A percentile compares a stretch with the other conserved stretches of the same genome.
phyloP scores from a whole-genome alignment of 2,888 invertebrate species.

The Catocala nupta region DNA sequence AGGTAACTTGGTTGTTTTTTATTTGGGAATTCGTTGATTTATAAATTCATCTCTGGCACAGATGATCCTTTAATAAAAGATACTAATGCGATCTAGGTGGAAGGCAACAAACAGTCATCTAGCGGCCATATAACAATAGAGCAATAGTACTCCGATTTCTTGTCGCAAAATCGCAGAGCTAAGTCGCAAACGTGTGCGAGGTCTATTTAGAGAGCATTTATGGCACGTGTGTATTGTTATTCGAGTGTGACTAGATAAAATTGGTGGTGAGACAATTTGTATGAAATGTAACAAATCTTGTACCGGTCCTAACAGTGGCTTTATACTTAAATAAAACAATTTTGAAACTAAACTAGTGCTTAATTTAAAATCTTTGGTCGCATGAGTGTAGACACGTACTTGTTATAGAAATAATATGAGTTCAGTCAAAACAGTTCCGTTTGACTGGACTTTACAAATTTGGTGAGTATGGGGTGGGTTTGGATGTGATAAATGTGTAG shows the following conservation, averaged over 20 bases:
- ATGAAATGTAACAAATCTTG: slow-evolving; percentile 54
- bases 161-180: slow-evolving; percentile 11
- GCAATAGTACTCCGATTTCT: not conserved
- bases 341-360: slow-evolving; percentile 65
- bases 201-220: slow-evolving; percentile 67
- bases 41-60: no score
- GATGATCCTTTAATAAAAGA: no score
- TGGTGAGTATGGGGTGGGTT: slow-evolving; percentile 18
- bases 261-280: slow-evolving; percentile 61
- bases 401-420: no score
- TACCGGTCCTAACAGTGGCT: slow-evolving; percentile 43
- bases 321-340: slow-evolving; percentile 54
- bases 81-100: no score
- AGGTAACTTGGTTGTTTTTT: no score
- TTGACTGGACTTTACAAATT: slow-evolving; percentile 2
- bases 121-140: no score
- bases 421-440: not conserved
- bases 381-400: slow-evolving; percentile 73
- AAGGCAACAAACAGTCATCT: no score
- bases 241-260: slow-evolving; percentile 73
- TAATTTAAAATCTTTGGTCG: slow-evolving; percentile 80
- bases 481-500: slow-evolving; percentile 4
- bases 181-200: slow-evolving; percentile 28
- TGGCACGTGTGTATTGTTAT: slow-evolving; percentile 73
- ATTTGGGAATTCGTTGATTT: no score